A percentile compares a stretch with the other conserved stretches of the same genome.
Conservation (phyloP, 2,888 invertebrate species). For the Diloba caeruleocephala region DNA sequence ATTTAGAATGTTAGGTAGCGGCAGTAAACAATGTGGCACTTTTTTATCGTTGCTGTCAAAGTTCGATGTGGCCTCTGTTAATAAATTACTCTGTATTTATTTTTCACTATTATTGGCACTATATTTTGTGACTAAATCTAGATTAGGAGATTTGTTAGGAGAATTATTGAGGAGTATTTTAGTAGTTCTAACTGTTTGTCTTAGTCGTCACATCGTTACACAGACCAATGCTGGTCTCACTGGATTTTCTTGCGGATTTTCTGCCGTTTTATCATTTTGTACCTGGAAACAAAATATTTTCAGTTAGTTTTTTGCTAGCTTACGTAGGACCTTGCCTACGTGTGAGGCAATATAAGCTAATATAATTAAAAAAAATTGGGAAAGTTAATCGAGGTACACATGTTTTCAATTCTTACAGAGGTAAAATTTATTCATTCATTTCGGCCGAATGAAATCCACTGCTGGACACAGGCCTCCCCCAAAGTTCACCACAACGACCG, state of each 20-base stretch:
- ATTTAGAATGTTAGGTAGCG: conserved; percentile 23
- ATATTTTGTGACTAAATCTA: conserved; percentile 58
- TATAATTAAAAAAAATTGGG: too few relatives aligned
- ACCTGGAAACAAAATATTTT: conserved; percentile 65
- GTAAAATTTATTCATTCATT: too few relatives aligned
- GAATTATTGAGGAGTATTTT: conserved; percentile 72
- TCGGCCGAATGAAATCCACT: too few relatives aligned
- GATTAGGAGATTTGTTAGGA: conserved; percentile 54
- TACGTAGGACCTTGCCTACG: too few relatives aligned
- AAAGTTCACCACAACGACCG: too few relatives aligned
- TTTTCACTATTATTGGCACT: conserved; percentile 72
- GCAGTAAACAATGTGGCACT: conserved; percentile 58
- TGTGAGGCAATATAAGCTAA: too few relatives aligned
- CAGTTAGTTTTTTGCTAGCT: not conserved
- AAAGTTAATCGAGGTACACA: too few relatives aligned
- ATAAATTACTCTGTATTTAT: conserved; percentile 48
- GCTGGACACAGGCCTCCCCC: too few relatives aligned
- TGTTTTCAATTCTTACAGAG: too few relatives aligned
- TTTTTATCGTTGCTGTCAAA: conserved; percentile 65
- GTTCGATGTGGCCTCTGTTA: conserved; percentile 61
- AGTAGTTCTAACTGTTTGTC: conserved; percentile 56
- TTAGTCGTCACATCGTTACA: conserved; percentile 71
- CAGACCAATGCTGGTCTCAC: conserved; percentile 55
- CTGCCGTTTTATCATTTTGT: conserved; percentile 76
- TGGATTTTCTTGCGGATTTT: conserved; percentile 78